Percentiles rank a stretch among this genome's conserved stretches.
These are phyloP conservation scores for Rhopilema esculentum DNA, from an alignment of 30 jellyfish, hydroid and myxozoan species.

Conservation along the genomic window DNA sequence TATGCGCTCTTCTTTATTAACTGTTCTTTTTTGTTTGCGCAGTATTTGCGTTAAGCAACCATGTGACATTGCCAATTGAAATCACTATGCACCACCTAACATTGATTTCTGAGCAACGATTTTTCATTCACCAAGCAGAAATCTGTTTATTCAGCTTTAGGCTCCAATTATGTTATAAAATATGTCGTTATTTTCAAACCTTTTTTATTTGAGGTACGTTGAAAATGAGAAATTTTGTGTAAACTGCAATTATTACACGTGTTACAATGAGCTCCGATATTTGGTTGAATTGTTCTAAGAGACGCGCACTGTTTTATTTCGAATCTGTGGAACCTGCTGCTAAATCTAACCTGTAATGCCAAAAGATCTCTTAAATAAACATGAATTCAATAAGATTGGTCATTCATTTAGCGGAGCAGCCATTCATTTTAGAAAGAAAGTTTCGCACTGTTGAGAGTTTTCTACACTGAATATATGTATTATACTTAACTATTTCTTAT, in stretches of 20 bases:
- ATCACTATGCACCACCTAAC: background rate
- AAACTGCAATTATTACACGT: background rate
- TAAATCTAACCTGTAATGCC: too few relatives aligned
- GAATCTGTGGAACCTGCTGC: too few relatives aligned
- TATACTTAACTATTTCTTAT: too few relatives aligned
- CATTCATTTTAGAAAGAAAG: too few relatives aligned
- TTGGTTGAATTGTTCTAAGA: too few relatives aligned
- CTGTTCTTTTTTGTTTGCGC: background rate
- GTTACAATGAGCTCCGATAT: background rate
- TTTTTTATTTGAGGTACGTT: too few relatives aligned
- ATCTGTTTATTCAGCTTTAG: background rate
- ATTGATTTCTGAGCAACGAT: background rate
- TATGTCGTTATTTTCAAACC: background rate
- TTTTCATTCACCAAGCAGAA: background rate
- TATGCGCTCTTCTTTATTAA: background rate
- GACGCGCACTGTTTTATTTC: too few relatives aligned
- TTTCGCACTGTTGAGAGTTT: too few relatives aligned
- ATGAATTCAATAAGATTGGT: too few relatives aligned
- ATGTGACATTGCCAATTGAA: background rate
- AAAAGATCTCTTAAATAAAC: too few relatives aligned
- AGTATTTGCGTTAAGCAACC: background rate
- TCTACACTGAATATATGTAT: too few relatives aligned
- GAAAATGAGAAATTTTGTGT: background rate
- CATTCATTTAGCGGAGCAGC: too few relatives aligned
- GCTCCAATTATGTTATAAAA: background rate